phyloP scores from a whole-genome alignment of 2,888 invertebrate species.

The Leptinotarsa haldemani region DNA sequence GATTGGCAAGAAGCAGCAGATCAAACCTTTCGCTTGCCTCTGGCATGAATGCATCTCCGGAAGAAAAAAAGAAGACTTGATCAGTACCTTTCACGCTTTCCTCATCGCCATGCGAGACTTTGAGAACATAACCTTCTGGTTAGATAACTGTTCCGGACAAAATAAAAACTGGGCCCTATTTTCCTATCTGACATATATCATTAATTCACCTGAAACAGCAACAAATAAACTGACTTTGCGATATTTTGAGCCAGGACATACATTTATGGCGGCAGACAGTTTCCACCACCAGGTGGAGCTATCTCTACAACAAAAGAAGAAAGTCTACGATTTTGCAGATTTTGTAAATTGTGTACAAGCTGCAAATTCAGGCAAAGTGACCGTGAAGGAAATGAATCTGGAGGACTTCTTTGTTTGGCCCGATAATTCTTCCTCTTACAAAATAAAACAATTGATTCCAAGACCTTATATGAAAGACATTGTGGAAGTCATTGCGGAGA shows the following conservation, averaged over 20 bases:
- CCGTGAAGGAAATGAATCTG: slow-evolving; percentile 30
- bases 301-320: slow-evolving; percentile 31
- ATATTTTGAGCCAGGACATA: slow-evolving; percentile 42
- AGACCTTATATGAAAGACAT: slow-evolving; percentile 21
- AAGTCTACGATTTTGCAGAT: slow-evolving; percentile 38
- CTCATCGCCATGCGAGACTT: slow-evolving; percentile 36
- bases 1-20: slow-evolving; percentile 11
- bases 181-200: slow-evolving; percentile 33
- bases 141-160: slow-evolving; percentile 41
- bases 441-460: slow-evolving; percentile 22
- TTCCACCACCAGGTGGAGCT: too few relatives aligned
- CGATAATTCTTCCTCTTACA: slow-evolving; percentile 33
- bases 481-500: slow-evolving; percentile 20
- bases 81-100: slow-evolving; percentile 39
- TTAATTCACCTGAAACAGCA: slow-evolving; percentile 36
- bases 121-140: slow-evolving; percentile 35
- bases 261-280: slow-evolving; percentile 41
- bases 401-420: slow-evolving; percentile 35
- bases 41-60: slow-evolving; percentile 52
- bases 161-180: slow-evolving; percentile 42
- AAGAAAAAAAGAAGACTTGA: slow-evolving; percentile 50
- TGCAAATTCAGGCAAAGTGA: slow-evolving; percentile 34
- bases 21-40: slow-evolving; percentile 26
- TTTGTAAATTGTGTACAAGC: slow-evolving; percentile 31
- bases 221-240: slow-evolving; percentile 30